Evolutionary conservation across 2,797 vertebrate genomes (phyloP).

Genomic region (Mallotus villosus): DNA sequence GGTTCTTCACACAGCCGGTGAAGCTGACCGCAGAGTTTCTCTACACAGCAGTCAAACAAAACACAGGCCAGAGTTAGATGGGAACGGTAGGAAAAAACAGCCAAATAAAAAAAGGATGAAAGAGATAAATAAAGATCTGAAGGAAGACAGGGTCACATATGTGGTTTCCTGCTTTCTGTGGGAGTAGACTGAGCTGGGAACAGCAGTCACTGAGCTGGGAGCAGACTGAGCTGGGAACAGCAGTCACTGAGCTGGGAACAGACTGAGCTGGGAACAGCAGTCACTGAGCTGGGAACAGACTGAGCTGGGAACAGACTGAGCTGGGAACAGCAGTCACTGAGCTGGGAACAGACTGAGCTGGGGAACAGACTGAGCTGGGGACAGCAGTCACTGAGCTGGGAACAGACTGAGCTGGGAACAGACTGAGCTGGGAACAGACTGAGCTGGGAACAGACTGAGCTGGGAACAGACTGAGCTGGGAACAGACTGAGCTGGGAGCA

Average conservation of each 20-base stretch:
- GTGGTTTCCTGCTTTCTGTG: constrained; percentile 19
- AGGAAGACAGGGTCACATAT: neutral
- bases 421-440: constrained; percentile 16
- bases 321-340: too few relatives aligned
- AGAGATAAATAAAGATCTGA: neutral
- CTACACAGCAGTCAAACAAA: constrained; percentile 59
- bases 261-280: neutral
- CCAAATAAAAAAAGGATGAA: neutral
- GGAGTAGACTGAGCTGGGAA: constrained; percentile 4
- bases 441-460: neutral
- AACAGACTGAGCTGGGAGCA: constrained; percentile 17
- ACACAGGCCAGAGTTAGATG: constrained; percentile 6
- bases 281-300: too few relatives aligned
- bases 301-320: constrained; percentile 10
- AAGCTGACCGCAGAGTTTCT: constrained; percentile 87
- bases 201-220: constrained; percentile 20
- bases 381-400: too few relatives aligned
- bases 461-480: constrained; percentile 9
- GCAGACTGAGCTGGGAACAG: neutral
- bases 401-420: neutral
- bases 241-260: too few relatives aligned
- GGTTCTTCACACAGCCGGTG: constrained; percentile 85
- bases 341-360: constrained; percentile 9
- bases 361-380: constrained; percentile 6
- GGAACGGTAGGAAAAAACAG: neutral